phyloP scores from a whole-genome alignment of 2,888 invertebrate genomes.

The Oscheius sp. region DNA sequence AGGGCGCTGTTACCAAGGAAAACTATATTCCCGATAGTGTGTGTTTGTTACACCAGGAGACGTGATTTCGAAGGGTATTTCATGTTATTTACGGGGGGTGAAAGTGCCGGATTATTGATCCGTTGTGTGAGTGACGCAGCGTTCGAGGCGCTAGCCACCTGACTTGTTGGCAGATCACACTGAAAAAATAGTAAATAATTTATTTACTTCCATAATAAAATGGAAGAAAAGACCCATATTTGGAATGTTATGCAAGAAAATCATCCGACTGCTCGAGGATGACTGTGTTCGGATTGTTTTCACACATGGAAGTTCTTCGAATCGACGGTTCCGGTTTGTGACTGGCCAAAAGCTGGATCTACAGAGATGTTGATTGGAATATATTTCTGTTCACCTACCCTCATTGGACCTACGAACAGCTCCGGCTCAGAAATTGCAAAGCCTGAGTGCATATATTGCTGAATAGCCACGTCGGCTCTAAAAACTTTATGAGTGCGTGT shows the following conservation, averaged over 20 bases:
- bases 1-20: not conserved
- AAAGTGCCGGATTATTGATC: slow-evolving; percentile 6
- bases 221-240: slow-evolving; percentile 16
- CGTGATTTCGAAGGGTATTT: slow-evolving; percentile 28
- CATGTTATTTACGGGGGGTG: slow-evolving; percentile 16
- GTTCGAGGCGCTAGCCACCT: too few relatives aligned
- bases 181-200: not conserved
- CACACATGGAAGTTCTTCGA: slow-evolving; percentile 29
- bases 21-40: not conserved
- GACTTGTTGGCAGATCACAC: too few relatives aligned
- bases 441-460: slow-evolving; percentile 29
- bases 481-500: slow-evolving; percentile 2
- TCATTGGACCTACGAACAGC: slow-evolving; percentile 31
- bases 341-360: slow-evolving; percentile 35
- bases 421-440: slow-evolving; percentile 19
- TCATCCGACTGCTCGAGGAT: slow-evolving; percentile 38
- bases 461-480: slow-evolving; percentile 34
- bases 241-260: slow-evolving; percentile 37
- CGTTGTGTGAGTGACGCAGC: not conserved
- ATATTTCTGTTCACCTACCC: slow-evolving; percentile 12
- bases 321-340: slow-evolving; percentile 26
- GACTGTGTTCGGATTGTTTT: slow-evolving; percentile 18
- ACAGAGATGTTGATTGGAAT: not conserved
- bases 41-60: slow-evolving; percentile 12
- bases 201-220: not conserved